Evolutionary conservation across 2,797 vertebrate genomes (phyloP).

Genomic region (Crocodylus rhombifer): DNA sequence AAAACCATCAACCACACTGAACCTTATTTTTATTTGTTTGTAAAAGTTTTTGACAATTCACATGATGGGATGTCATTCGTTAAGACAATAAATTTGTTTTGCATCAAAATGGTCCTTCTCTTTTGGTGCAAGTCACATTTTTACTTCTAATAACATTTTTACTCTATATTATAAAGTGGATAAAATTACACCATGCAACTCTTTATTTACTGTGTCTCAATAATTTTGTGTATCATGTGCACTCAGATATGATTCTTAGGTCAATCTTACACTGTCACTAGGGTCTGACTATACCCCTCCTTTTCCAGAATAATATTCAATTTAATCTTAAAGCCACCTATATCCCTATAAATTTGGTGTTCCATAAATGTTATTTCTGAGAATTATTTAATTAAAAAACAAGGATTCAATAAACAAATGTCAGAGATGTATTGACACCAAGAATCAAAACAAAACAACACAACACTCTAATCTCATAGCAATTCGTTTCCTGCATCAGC

Average conservation of each 20-base stretch:
- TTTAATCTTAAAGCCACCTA: background rate
- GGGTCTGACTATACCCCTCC: background rate
- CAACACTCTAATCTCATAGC: background rate
- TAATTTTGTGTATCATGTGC: background rate
- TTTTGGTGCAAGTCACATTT: conserved; percentile 20
- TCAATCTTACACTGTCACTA: background rate
- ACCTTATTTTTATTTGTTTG: background rate
- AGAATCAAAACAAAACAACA: too few relatives aligned
- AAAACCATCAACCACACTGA: background rate
- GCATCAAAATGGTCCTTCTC: background rate
- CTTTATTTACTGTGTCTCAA: background rate
- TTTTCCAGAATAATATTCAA: background rate
- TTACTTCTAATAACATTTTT: background rate
- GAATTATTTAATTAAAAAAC: conserved; percentile 20
- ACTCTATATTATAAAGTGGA: background rate
- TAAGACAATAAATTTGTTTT: background rate
- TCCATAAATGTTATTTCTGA: background rate
- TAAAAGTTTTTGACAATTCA: background rate
- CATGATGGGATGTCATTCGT: background rate
- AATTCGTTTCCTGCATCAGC: background rate
- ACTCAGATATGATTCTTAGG: background rate
- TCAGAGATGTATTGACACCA: background rate
- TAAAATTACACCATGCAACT: background rate
- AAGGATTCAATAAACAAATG: conserved; percentile 30
- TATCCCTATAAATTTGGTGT: background rate